Evolutionary conservation across 64 coral and sea anemone species (phyloP), one percentile per base, ranked within the genome.

Genomic region (Trachythela sp.): DNA sequence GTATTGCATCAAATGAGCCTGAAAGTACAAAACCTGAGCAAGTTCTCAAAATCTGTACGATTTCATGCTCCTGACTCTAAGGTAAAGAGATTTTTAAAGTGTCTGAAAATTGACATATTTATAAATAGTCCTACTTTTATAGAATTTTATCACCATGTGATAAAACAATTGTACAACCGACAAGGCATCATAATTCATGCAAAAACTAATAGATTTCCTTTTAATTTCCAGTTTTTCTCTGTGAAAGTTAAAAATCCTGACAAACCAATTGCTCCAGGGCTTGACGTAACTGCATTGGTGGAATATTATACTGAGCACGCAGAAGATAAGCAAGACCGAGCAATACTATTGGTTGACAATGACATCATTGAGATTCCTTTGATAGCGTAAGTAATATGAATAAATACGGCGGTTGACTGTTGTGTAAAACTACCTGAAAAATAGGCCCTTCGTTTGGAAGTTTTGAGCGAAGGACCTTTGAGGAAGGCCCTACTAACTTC

Each of bases 331-430:
- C 95, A 98, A 56, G 95, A 98, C 15, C 54, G 93, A 22, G 93
- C 92, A 17, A 98, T 98, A 42, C 89, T 98, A 39, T 72, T 94
- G 24, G 95, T 92, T 71, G 95, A 98, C 32, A 98, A 94, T 89
- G 95, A 98, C 92, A 90, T 98, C 13, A 89, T 98, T 43, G 95
- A 98, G 84, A 84, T 98, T 67, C 95, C 95, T 85, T 88, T 98
- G 83, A 89, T 98, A 89, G 95, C 95, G 95, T 98, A 37, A 92
- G 95, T 94, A 93, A 45, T 45, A n/a, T n/a, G n/a, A n/a, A n/a
- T n/a, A n/a, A n/a, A n/a, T n/a, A n/a, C n/a, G n/a, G n/a, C n/a
- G n/a, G n/a, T n/a, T n/a, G n/a, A n/a, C n/a, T n/a, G n/a, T n/a
- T n/a, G n/a, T n/a, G n/a, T n/a, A n/a, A n/a, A n/a, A n/a, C n/a